Conservation (phyloP, 2,888 invertebrate genomes). For the Asteroscopus sphinx region DNA sequence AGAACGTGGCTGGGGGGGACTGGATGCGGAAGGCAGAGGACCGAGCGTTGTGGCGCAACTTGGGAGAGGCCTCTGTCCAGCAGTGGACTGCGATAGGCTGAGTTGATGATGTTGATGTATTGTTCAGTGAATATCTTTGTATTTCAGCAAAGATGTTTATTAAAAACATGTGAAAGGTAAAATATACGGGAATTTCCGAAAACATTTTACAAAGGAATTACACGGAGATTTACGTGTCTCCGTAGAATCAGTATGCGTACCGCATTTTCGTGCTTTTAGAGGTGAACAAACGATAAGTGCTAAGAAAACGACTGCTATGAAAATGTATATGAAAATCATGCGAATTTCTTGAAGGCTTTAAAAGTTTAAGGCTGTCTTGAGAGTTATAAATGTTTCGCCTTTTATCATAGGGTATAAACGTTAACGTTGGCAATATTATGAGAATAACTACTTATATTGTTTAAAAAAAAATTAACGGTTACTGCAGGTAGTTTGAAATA, state of each 20-base stretch:
- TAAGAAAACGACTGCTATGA: conserved; percentile 67
- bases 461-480: conserved; percentile 26
- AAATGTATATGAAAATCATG: conserved; percentile 68
- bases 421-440: conserved; percentile 42
- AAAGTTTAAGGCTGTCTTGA: conserved; percentile 55
- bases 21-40: too few species aligned
- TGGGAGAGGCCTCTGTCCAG: too few species aligned
- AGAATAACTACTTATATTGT: conserved; percentile 51
- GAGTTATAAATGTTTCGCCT: conserved; percentile 56
- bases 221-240: conserved; percentile 64
- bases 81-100: too few species aligned
- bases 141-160: conserved; percentile 40
- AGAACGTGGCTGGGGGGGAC: too few species aligned
- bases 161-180: conserved; percentile 53
- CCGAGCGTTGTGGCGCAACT: too few species aligned
- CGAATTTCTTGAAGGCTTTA: conserved; percentile 65
- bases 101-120: too few species aligned
- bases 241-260: conserved; percentile 66
- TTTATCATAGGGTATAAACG: conserved; percentile 55
- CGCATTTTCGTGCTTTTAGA: conserved; percentile 60
- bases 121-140: conserved; percentile 3
- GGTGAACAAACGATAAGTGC: conserved; percentile 65
- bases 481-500: conserved; percentile 37
- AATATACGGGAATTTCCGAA: conserved; percentile 45
- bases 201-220: conserved; percentile 62